Conservation (phyloP, 2,888 invertebrate species). For the Brassicogethes aeneus region DNA sequence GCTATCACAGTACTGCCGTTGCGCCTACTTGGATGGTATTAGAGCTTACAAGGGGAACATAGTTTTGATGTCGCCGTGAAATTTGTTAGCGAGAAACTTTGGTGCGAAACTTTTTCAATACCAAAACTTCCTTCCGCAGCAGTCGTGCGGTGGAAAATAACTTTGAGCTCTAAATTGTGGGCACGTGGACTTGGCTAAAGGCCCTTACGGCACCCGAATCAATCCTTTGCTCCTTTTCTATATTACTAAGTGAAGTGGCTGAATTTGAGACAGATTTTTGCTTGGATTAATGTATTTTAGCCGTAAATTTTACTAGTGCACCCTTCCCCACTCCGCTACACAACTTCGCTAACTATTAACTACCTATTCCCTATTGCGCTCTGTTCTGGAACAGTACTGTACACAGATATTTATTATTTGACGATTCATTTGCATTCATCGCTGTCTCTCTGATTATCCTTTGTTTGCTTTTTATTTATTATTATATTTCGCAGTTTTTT, state of each 20-base stretch:
- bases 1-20: background rate
- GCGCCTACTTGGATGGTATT: slow-evolving; percentile 12
- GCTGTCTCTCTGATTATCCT: no score
- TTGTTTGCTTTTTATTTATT: no score
- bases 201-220: slow-evolving; percentile 20
- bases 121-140: slow-evolving; percentile 28
- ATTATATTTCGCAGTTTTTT: no score
- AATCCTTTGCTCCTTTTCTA: slow-evolving; percentile 31
- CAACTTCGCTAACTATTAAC: no score
- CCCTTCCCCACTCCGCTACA: background rate
- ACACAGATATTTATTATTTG: no score
- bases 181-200: slow-evolving; percentile 27
- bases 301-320: slow-evolving; percentile 5
- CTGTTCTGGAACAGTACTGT: no score
- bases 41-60: slow-evolving; percentile 27
- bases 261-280: slow-evolving; percentile 30
- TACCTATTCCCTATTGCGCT: no score
- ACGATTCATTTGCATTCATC: no score
- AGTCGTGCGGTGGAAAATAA: slow-evolving; percentile 31
- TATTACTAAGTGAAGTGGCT: slow-evolving; percentile 31
- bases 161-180: slow-evolving; percentile 26
- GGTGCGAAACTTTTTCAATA: slow-evolving; percentile 20
- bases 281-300: slow-evolving; percentile 22
- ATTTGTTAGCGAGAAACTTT: slow-evolving; percentile 7
- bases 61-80: slow-evolving; percentile 22